These are phyloP conservation scores for Stictonetta naevosa DNA, from an alignment of 2,113 vertebrate species.

Conservation along the genomic window DNA sequence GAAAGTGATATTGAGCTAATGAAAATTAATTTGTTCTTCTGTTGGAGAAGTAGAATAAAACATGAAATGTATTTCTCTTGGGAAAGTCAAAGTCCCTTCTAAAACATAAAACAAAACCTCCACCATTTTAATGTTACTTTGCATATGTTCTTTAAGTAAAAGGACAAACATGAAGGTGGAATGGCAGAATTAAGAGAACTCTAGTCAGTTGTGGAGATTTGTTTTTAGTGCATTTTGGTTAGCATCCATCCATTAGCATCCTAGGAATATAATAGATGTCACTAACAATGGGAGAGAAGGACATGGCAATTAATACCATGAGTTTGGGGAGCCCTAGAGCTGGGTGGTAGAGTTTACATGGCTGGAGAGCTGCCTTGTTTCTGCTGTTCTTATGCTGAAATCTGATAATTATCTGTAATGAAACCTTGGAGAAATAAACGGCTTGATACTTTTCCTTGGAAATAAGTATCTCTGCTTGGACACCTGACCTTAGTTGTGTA, in stretches of 20 bases:
- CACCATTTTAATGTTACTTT: neutral
- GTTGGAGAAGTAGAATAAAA: neutral
- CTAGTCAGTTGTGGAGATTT: neutral
- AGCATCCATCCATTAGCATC: neutral
- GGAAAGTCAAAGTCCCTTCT: neutral
- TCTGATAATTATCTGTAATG: neutral
- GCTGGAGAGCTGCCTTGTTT: neutral
- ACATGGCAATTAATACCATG: accelerated
- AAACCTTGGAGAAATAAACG: neutral
- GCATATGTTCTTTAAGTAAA: neutral
- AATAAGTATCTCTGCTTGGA: neutral
- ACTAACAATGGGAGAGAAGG: accelerated
- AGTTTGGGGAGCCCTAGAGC: neutral
- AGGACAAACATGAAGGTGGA: neutral
- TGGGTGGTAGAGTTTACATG: accelerated
- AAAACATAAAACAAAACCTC: neutral
- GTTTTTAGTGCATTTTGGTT: neutral
- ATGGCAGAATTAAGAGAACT: neutral
- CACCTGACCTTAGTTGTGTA: neutral
- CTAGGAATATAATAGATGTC: neutral
- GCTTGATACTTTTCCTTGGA: neutral
- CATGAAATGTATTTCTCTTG: neutral
- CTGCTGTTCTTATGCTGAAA: neutral
- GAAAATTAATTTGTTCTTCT: neutral
- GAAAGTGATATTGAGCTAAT: neutral